Conservation (phyloP, 2,113 vertebrate genomes). For the Paratilapia polleni region DNA sequence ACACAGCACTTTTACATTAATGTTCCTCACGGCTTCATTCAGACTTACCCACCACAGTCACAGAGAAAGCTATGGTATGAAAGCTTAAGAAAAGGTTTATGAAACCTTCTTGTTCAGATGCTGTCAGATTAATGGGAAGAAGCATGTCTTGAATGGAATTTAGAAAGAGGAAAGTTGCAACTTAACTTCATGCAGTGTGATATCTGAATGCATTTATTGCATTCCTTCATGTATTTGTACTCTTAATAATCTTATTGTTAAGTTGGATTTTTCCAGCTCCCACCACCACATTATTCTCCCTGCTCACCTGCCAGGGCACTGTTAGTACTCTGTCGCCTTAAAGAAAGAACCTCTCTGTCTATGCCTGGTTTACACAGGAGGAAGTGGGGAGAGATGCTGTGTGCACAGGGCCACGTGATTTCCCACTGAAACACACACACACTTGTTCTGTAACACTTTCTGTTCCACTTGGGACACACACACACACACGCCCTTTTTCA, state of each 20-base stretch:
- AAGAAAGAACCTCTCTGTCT: slow-evolving; percentile 66
- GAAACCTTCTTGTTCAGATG: background rate
- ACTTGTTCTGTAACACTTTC: slow-evolving; percentile 16
- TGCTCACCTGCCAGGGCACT: slow-evolving; percentile 8
- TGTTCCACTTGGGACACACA: slow-evolving; percentile 30
- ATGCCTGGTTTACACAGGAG: slow-evolving; percentile 19
- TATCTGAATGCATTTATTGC: background rate
- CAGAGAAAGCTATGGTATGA: background rate
- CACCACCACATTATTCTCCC: background rate
- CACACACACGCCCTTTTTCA: background rate
- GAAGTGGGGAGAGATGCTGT: slow-evolving; percentile 43
- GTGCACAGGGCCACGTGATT: slow-evolving; percentile 54
- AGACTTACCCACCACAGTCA: background rate
- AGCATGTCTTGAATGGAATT: background rate
- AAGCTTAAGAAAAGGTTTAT: background rate
- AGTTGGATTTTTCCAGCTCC: slow-evolving; percentile 7
- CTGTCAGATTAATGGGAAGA: background rate
- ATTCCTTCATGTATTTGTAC: background rate
- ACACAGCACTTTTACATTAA: background rate
- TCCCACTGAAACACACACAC: slow-evolving; percentile 37
- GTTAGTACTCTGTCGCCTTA: background rate
- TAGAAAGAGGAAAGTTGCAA: background rate
- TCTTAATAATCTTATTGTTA: background rate
- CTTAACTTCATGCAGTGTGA: background rate
- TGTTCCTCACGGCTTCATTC: background rate